These are phyloP conservation scores for Mercenaria mercenaria DNA, from an alignment of 1,140 invertebrate species.

Conservation along the genomic window DNA sequence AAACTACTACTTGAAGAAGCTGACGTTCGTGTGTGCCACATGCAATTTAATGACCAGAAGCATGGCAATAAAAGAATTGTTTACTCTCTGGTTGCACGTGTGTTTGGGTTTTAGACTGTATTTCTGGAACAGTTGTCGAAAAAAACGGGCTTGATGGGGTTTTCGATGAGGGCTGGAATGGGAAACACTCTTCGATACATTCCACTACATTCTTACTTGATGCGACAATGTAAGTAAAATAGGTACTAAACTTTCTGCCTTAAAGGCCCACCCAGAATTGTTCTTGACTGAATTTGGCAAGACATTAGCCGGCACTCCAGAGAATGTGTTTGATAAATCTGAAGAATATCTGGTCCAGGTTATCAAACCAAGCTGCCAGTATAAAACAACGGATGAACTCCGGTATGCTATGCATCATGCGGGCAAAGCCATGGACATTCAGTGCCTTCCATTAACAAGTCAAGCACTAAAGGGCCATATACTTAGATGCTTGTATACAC, in stretches of 20 bases:
- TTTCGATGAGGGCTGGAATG: constrained; percentile 8
- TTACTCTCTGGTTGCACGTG: neutral
- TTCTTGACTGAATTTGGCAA: constrained; percentile 16
- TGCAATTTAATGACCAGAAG: neutral
- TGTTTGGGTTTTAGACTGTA: constrained; percentile 13
- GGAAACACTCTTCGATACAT: constrained; percentile 4
- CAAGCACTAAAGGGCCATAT: neutral
- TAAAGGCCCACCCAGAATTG: neutral
- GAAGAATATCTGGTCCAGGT: constrained; percentile 26
- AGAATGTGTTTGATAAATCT: neutral
- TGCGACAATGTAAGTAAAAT: constrained; percentile 12
- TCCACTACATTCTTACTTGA: neutral
- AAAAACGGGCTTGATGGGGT: neutral
- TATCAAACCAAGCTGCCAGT: neutral
- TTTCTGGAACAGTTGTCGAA: neutral
- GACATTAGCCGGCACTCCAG: neutral
- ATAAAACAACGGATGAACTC: constrained; percentile 20
- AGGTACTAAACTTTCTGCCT: constrained; percentile 17
- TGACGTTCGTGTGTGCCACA: constrained; percentile 25
- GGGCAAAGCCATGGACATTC: constrained; percentile 1
- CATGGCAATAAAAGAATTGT: neutral
- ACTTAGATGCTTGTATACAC: neutral
- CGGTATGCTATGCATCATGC: neutral
- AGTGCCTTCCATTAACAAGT: neutral
- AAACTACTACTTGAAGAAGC: constrained; percentile 7